Percentiles rank a stretch among this genome's conserved stretches.
Conservation (phyloP, 2,888 invertebrate species). For the Dugesia japonica region DNA sequence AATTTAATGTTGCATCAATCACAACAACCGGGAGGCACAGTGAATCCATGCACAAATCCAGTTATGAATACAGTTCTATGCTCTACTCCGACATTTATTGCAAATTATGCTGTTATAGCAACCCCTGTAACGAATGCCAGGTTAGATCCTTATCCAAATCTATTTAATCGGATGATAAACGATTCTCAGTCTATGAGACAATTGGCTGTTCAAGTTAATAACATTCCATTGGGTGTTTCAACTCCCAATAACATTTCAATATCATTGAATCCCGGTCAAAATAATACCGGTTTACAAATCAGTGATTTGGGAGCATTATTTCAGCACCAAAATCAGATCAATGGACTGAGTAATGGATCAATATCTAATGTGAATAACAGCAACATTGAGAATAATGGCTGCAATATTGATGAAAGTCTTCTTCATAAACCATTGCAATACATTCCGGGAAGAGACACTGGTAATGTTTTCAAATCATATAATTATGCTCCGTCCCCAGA, state of each 20-base stretch:
- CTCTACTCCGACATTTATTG: too few relatives aligned
- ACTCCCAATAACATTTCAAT: background rate
- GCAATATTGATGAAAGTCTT: too few relatives aligned
- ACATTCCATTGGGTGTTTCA: background rate
- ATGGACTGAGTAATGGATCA: background rate
- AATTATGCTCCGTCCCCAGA: constrained; percentile 6
- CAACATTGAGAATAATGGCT: background rate
- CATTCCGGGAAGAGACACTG: background rate
- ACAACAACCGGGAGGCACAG: too few relatives aligned
- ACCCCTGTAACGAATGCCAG: too few relatives aligned
- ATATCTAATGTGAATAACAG: background rate
- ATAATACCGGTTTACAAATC: background rate
- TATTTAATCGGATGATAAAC: background rate
- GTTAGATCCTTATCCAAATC: background rate
- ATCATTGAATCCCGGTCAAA: background rate
- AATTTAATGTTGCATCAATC: too few relatives aligned
- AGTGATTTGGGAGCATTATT: too few relatives aligned
- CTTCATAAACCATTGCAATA: background rate
- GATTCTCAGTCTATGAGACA: background rate
- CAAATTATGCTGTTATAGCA: too few relatives aligned
- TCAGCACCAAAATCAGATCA: background rate
- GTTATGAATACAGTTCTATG: too few relatives aligned
- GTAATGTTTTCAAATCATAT: constrained; percentile 17
- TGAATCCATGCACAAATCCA: too few relatives aligned
- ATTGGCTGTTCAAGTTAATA: background rate